Conservation (phyloP, 2,888 invertebrate species). For the Thymelicus sylvestris region DNA sequence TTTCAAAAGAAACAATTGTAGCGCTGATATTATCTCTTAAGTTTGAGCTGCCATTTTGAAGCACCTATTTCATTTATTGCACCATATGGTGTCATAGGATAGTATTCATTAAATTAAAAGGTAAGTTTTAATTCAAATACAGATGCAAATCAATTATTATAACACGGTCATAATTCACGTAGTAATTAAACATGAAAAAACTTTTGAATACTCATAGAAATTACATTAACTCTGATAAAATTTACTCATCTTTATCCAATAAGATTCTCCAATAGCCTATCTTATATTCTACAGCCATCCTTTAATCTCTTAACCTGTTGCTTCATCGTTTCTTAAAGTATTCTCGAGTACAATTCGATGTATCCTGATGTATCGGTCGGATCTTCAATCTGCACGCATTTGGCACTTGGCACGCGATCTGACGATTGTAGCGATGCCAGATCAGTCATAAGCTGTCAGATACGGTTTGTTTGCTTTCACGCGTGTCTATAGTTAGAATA, state of each 20-base stretch:
- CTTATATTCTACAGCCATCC: neutral
- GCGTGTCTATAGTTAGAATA: slow-evolving; percentile 31
- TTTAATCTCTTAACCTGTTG: slow-evolving; percentile 6
- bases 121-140: too few relatives aligned
- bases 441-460: slow-evolving; percentile 50
- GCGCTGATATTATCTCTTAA: too few relatives aligned
- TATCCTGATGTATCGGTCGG: slow-evolving; percentile 25
- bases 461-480: slow-evolving; percentile 36
- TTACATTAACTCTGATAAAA: neutral
- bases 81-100: too few relatives aligned
- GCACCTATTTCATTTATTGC: too few relatives aligned
- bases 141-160: too few relatives aligned
- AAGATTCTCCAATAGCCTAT: neutral
- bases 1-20: neutral
- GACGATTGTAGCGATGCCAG: slow-evolving; percentile 51
- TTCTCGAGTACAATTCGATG: slow-evolving; percentile 8
- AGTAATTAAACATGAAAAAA: too few relatives aligned
- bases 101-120: too few relatives aligned
- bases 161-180: too few relatives aligned
- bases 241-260: neutral
- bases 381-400: slow-evolving; percentile 42
- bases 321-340: slow-evolving; percentile 1
- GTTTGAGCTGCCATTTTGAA: too few relatives aligned
- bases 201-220: too few relatives aligned
- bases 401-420: slow-evolving; percentile 60